Conservation (phyloP, 2,888 invertebrate species). For the Deroplatys truncata region DNA sequence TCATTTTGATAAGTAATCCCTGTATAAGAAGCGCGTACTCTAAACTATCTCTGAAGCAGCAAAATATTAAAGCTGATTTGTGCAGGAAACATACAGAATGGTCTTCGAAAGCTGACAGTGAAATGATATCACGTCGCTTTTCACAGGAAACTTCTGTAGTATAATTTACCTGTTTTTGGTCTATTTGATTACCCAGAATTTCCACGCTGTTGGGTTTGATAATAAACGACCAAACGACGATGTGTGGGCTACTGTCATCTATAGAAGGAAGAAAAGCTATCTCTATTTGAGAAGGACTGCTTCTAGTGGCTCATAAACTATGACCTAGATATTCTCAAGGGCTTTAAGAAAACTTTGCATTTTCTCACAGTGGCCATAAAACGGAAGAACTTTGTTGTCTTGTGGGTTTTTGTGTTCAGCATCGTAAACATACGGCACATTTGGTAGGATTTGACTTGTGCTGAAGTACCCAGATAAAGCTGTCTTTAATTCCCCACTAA, state of each 20-base stretch:
- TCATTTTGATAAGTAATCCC: too few relatives aligned
- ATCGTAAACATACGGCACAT: background rate
- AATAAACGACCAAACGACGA: background rate
- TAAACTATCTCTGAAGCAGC: too few relatives aligned
- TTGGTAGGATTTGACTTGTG: background rate
- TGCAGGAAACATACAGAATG: too few relatives aligned
- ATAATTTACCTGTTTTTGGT: too few relatives aligned
- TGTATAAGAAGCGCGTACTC: too few relatives aligned
- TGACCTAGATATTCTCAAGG: background rate
- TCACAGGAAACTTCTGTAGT: too few relatives aligned
- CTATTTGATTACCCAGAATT: background rate
- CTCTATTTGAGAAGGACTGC: background rate
- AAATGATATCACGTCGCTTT: too few relatives aligned
- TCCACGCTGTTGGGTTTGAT: background rate
- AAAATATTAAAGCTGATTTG: too few relatives aligned
- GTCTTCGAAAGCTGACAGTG: too few relatives aligned
- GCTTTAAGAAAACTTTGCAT: background rate
- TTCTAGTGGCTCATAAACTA: background rate
- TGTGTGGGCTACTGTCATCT: background rate
- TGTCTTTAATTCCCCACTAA: background rate
- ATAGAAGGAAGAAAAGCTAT: background rate
- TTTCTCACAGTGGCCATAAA: background rate
- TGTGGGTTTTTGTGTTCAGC: background rate
- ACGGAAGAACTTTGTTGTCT: background rate
- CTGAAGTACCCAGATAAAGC: background rate